Conservation (phyloP, 1,140 invertebrate species). For the Cyclargus thomasi region DNA sequence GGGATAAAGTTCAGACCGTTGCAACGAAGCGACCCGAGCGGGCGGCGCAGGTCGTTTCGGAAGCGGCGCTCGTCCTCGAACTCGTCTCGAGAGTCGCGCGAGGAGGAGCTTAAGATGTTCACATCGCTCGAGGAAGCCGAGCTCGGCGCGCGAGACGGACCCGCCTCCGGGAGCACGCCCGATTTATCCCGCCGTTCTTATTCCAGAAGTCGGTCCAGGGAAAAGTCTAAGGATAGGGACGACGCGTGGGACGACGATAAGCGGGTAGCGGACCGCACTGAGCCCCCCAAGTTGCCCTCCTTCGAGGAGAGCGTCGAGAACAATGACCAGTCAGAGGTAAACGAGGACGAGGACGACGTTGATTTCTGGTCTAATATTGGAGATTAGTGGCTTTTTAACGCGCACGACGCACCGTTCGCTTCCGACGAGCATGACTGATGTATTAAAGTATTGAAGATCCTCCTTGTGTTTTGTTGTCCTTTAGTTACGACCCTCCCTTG, state of each 20-base stretch:
- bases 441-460: conserved; percentile 57
- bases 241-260: conserved; percentile 30
- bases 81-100: conserved; percentile 75
- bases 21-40: conserved; percentile 76
- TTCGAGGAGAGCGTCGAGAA: conserved; percentile 57
- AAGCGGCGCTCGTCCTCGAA: conserved; percentile 76
- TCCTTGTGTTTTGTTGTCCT: conserved; percentile 55
- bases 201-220: conserved; percentile 70
- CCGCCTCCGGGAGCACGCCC: conserved; percentile 61
- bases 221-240: conserved; percentile 54
- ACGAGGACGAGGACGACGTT: conserved; percentile 55
- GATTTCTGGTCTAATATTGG: conserved; percentile 67
- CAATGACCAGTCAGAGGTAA: conserved; percentile 55
- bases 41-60: conserved; percentile 75
- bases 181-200: conserved; percentile 68
- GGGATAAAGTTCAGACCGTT: conserved; percentile 76
- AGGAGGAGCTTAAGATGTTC: conserved; percentile 77
- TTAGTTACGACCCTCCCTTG: conserved; percentile 43
- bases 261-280: conserved; percentile 37
- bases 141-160: conserved; percentile 59
- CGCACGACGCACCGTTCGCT: conserved; percentile 50
- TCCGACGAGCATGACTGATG: conserved; percentile 64
- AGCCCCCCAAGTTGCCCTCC: conserved; percentile 51
- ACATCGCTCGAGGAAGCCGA: conserved; percentile 78
- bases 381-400: conserved; percentile 57